Evolutionary conservation across 2,113 vertebrate species (phyloP).

Genomic region (Aspidoscelis tigris): DNA sequence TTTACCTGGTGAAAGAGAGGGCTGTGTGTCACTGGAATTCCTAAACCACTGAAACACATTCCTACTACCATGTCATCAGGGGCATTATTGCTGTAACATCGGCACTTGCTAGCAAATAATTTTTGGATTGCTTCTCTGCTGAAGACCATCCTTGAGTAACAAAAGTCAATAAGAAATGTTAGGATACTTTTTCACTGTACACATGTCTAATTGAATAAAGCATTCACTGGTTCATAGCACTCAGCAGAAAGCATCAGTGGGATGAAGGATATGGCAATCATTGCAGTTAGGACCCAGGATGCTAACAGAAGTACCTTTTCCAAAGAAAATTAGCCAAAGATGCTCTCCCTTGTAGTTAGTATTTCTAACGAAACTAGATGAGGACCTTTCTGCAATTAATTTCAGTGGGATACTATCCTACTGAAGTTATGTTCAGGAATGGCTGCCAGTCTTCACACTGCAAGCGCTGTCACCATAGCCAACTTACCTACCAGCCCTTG

Average conservation of each 20-base stretch:
- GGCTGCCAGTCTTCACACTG: too few relatives aligned
- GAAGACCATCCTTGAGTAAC: constrained; percentile 89
- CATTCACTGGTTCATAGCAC: background rate
- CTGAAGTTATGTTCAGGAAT: too few relatives aligned
- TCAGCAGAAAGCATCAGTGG: background rate
- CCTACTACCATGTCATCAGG: constrained; percentile 98
- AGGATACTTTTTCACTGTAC: background rate
- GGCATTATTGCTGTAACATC: constrained; percentile 92
- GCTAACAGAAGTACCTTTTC: background rate
- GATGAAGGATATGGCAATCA: background rate
- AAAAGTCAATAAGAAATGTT: constrained; percentile 36
- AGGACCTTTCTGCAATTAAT: background rate
- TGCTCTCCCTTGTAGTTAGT: background rate
- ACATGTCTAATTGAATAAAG: background rate
- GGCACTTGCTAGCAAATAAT: constrained; percentile 88
- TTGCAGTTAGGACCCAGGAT: background rate
- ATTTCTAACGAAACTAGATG: background rate
- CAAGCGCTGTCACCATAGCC: too few relatives aligned
- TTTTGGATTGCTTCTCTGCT: constrained; percentile 85
- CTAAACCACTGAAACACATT: constrained; percentile 95
- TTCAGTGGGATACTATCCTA: too few relatives aligned
- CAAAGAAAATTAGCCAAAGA: background rate
- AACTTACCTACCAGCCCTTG: too few relatives aligned
- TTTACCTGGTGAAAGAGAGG: constrained; percentile 95
- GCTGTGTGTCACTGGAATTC: constrained; percentile 90